Evolutionary conservation across 2,797 vertebrate genomes (phyloP).

Genomic region (Glyptemys insculpta): DNA sequence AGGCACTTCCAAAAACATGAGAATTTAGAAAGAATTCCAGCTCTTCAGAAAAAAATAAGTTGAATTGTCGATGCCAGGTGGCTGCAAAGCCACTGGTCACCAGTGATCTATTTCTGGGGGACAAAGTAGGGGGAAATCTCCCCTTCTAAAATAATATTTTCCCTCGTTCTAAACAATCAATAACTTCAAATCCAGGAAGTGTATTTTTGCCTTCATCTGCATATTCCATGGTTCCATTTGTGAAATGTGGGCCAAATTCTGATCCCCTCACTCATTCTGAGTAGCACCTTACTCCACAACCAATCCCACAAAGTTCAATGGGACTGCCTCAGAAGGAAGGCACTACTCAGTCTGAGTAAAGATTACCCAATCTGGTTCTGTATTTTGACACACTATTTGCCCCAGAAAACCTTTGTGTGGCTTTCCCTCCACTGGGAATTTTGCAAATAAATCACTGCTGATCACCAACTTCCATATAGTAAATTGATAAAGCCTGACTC

Average conservation of each 20-base stretch:
- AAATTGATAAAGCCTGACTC: neutral
- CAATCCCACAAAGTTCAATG: neutral
- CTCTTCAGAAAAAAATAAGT: neutral
- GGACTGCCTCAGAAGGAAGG: neutral
- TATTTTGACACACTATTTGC: neutral
- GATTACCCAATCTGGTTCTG: neutral
- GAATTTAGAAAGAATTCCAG: constrained; percentile 6
- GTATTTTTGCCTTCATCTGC: neutral
- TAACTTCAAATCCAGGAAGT: neutral
- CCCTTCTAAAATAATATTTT: neutral
- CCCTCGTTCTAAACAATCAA: neutral
- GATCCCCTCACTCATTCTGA: neutral
- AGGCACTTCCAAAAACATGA: neutral
- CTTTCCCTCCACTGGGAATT: neutral
- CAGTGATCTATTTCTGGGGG: neutral
- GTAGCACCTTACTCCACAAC: neutral
- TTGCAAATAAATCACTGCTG: neutral
- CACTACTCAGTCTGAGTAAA: neutral
- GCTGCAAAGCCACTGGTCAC: neutral
- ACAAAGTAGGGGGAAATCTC: neutral
- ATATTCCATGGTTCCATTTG: neutral
- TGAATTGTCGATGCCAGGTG: neutral
- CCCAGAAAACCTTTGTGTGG: neutral
- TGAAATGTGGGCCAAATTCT: neutral
- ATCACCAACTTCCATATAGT: neutral